Percentiles rank a stretch among this genome's conserved stretches.
Evolutionary conservation across 2,797 vertebrate genomes (phyloP).

Genomic region (Chrysocyon brachyurus): DNA sequence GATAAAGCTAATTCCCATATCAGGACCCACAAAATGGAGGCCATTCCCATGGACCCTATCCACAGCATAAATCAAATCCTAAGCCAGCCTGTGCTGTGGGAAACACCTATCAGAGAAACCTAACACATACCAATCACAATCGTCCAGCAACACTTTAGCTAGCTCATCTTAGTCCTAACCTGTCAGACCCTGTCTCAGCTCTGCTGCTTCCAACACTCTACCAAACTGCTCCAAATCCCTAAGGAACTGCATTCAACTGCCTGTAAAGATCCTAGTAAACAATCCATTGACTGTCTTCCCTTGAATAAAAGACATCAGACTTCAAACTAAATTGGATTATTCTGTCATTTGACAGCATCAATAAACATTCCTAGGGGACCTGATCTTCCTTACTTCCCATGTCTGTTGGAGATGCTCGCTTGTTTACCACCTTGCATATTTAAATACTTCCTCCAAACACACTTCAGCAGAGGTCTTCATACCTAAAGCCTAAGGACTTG

Average conservation of each 20-base stretch:
- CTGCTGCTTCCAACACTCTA: rapidly evolving
- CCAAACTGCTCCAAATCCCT: background rate
- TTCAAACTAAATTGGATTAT: rapidly evolving
- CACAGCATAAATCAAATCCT: background rate
- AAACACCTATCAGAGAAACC: background rate
- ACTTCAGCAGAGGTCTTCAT: background rate
- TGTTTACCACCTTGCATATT: background rate
- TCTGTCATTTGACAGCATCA: background rate
- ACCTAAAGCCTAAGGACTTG: rapidly evolving
- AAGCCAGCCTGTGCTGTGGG: background rate
- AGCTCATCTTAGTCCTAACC: background rate
- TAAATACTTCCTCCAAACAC: background rate
- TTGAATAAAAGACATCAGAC: too few species aligned
- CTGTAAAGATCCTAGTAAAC: too few species aligned
- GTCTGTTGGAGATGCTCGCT: background rate
- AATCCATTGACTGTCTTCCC: background rate
- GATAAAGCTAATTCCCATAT: background rate
- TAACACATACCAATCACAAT: rapidly evolving
- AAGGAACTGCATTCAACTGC: background rate
- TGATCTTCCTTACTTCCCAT: rapidly evolving
- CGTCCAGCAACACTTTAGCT: background rate
- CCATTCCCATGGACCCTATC: background rate
- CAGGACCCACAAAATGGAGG: background rate
- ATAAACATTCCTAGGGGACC: too few species aligned
- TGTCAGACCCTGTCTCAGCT: background rate